These are phyloP conservation scores for Corticium candelabrum DNA, from an alignment of 37 sponge, comb jelly and placozoan species.

Conservation along the genomic window DNA sequence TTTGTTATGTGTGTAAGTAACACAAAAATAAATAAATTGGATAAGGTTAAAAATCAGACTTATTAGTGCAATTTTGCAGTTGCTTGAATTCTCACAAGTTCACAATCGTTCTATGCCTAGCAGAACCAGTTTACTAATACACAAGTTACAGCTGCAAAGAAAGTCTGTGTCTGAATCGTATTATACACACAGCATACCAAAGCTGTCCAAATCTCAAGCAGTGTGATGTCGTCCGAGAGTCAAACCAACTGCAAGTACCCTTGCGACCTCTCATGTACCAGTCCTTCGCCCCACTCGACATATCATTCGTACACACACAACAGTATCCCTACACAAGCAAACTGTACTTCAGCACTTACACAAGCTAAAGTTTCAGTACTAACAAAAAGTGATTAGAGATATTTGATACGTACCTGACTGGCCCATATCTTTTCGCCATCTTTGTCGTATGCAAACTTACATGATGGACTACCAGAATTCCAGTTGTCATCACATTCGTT, in stretches of 20 bases:
- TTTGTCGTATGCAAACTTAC: constrained; percentile 30
- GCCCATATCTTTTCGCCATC: constrained; percentile 52
- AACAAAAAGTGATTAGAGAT: neutral
- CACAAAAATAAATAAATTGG: too few species aligned
- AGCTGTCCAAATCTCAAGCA: constrained; percentile 46
- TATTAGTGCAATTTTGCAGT: too few species aligned
- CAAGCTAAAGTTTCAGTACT: too few species aligned
- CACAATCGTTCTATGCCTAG: too few species aligned
- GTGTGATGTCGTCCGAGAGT: constrained; percentile 16
- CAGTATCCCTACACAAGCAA: constrained; percentile 44
- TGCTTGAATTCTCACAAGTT: too few species aligned
- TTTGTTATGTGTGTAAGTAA: too few species aligned
- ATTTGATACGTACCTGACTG: constrained; percentile 54
- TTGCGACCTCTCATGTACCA: neutral
- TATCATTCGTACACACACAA: constrained; percentile 26
- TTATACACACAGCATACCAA: too few species aligned
- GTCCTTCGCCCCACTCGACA: neutral
- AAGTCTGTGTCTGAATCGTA: too few species aligned
- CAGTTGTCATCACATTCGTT: constrained; percentile 45
- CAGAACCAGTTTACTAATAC: too few species aligned
- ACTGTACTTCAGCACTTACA: neutral
- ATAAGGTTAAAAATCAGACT: too few species aligned
- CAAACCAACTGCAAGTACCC: constrained; percentile 7
- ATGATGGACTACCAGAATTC: constrained; percentile 33
- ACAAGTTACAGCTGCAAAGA: too few species aligned